phyloP scores from a whole-genome alignment of 2,888 invertebrate genomes.

The Pristionchus entomophagus region DNA sequence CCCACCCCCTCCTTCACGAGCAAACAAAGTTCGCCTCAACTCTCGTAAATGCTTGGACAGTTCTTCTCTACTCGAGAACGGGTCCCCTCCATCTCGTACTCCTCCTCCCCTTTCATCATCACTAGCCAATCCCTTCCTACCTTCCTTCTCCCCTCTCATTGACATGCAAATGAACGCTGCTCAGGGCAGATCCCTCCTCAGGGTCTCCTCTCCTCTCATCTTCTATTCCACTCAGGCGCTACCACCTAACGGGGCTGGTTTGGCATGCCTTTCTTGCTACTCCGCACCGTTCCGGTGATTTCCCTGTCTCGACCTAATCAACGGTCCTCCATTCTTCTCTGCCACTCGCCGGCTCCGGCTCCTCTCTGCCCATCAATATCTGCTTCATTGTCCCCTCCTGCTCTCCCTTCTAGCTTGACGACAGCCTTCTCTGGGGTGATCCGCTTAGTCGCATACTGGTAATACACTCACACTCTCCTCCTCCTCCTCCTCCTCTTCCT shows the following conservation, averaged over 20 bases:
- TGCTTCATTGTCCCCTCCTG: not conserved
- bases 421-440: not conserved
- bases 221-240: not conserved
- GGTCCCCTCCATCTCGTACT: not conserved
- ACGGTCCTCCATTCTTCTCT: too few species aligned
- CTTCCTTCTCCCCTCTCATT: not conserved
- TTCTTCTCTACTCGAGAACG: not conserved
- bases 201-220: not conserved
- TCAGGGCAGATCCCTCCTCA: not conserved
- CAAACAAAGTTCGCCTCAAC: conserved; percentile 19
- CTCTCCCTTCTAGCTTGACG: not conserved
- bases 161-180: not conserved
- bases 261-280: not conserved
- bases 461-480: not conserved
- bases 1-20: not conserved
- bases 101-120: not conserved
- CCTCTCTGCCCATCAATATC: not conserved
- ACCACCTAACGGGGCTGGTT: conserved; percentile 19
- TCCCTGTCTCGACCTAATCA: not conserved
- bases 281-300: not conserved
- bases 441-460: conserved; percentile 29
- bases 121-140: not conserved
- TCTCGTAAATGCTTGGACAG: not conserved
- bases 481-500: not conserved
- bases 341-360: not conserved